Percentiles rank a stretch among this genome's conserved stretches.
These are phyloP conservation scores for Odiellus spinosus DNA, from an alignment of 2,888 invertebrate species.

Conservation along the genomic window DNA sequence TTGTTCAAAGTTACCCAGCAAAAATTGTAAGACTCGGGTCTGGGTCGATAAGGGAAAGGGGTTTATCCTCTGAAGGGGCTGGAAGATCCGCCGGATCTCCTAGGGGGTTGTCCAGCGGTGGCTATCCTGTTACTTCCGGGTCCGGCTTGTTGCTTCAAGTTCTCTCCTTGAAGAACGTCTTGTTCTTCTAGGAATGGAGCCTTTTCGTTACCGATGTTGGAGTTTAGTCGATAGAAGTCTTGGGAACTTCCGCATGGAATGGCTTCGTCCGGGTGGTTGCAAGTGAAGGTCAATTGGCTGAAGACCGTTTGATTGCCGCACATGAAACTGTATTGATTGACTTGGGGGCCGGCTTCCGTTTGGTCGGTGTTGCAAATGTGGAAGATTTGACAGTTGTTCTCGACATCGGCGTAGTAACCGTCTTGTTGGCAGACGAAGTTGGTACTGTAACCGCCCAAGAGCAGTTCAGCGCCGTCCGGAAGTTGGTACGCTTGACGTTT, in stretches of 20 bases:
- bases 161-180: conserved; percentile 7
- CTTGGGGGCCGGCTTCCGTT: conserved; percentile 8
- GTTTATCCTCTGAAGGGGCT: too few relatives aligned
- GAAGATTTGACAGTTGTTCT: conserved; percentile 19
- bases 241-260: conserved; percentile 21
- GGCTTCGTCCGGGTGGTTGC: conserved; percentile 20
- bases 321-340: conserved; percentile 17
- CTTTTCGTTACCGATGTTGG: conserved; percentile 19
- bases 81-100: too few relatives aligned
- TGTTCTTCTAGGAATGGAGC: conserved; percentile 15
- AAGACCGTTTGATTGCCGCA: conserved; percentile 21
- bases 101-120: too few relatives aligned
- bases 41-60: too few relatives aligned
- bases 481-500: conserved; percentile 6
- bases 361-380: conserved; percentile 16
- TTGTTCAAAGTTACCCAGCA: too few relatives aligned
- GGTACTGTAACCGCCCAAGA: conserved; percentile 23
- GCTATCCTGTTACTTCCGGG: too few relatives aligned
- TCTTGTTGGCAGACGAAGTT: conserved; percentile 24
- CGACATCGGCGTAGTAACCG: conserved; percentile 20
- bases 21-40: too few relatives aligned
- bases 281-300: conserved; percentile 21
- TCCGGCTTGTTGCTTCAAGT: too few relatives aligned
- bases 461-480: conserved; percentile 23
- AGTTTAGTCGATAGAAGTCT: conserved; percentile 21